phyloP scores from a whole-genome alignment of 2,113 vertebrate genomes.

The Vulpes ferrilata region DNA sequence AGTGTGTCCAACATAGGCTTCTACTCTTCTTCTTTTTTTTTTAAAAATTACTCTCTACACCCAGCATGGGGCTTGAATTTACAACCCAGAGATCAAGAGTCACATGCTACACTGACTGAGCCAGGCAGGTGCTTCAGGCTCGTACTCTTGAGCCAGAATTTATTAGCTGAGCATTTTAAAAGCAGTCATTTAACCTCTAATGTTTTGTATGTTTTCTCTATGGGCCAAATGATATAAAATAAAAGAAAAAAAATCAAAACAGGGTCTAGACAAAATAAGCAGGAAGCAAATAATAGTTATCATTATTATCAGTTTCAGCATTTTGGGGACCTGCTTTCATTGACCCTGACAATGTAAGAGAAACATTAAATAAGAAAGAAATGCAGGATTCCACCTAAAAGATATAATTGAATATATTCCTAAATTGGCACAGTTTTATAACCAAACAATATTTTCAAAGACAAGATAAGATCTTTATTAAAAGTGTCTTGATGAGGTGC shows the following conservation, averaged over 20 bases:
- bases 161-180: not conserved
- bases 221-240: not conserved
- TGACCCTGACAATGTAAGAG: not conserved
- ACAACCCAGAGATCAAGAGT: not conserved
- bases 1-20: not conserved
- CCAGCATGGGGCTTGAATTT: not conserved
- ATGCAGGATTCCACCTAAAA: not conserved
- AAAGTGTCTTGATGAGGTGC: no score
- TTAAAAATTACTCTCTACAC: not conserved
- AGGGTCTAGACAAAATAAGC: not conserved
- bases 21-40: not conserved
- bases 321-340: not conserved
- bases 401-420: not conserved
- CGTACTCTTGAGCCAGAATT: not conserved
- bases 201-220: not conserved
- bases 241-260: not conserved
- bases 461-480: not conserved
- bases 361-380: conserved; percentile 2
- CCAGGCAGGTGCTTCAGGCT: not conserved
- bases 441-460: not conserved
- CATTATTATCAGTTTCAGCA: not conserved
- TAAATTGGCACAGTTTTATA: not conserved
- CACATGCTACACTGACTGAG: not conserved
- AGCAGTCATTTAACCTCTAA: not conserved
- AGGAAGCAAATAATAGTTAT: not conserved